Evolutionary conservation across 2,888 invertebrate species (phyloP).

Genomic region (Oligia strigilis): DNA sequence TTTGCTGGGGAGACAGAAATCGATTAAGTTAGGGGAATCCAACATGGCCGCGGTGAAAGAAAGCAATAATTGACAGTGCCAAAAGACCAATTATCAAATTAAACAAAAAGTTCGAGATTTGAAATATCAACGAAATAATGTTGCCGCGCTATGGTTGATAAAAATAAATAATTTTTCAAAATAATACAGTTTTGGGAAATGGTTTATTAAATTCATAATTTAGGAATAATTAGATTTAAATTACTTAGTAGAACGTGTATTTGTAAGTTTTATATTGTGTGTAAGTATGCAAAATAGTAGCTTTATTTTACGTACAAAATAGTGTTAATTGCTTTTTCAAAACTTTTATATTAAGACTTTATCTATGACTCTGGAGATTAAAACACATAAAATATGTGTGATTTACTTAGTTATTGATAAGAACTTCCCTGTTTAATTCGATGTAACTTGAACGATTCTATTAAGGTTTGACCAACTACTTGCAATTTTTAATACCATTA

Average conservation of each 20-base stretch:
- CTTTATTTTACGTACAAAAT: conserved; percentile 20
- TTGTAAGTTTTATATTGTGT: conserved; percentile 45
- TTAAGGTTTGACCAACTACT: background rate
- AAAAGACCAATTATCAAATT: conserved; percentile 1
- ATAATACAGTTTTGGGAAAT: conserved; percentile 12
- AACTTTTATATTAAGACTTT: background rate
- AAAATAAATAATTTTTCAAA: conserved; percentile 16
- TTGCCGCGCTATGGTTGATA: conserved; percentile 15
- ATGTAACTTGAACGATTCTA: background rate
- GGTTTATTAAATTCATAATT: background rate
- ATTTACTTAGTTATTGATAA: background rate
- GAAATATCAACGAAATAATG: background rate
- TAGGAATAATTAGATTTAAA: conserved; percentile 13
- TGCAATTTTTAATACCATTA: background rate
- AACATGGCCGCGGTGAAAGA: conserved; percentile 32
- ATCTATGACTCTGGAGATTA: background rate
- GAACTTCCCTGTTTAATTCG: background rate
- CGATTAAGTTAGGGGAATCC: conserved; percentile 73
- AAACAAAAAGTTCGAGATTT: background rate
- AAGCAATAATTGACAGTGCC: background rate
- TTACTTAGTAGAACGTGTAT: conserved; percentile 13
- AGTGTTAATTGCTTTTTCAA: background rate
- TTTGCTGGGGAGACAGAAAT: conserved; percentile 88
- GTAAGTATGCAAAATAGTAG: conserved; percentile 1
- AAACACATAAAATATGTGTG: background rate